A percentile compares a stretch with the other conserved stretches of the same genome.
These are phyloP conservation scores for Charina bottae DNA, from an alignment of 2,113 vertebrate species.

Conservation along the genomic window DNA sequence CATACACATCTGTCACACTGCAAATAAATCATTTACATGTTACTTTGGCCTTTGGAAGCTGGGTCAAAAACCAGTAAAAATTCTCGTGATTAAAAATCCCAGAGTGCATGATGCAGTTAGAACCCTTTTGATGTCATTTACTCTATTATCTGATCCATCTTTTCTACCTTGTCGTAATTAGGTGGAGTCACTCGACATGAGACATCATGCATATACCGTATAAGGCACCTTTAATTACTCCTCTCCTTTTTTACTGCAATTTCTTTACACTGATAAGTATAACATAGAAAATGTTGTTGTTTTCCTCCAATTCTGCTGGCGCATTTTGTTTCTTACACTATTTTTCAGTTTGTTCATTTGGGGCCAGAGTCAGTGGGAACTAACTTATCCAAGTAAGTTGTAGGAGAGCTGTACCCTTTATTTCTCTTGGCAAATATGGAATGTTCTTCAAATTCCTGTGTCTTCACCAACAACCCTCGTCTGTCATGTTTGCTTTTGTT, in stretches of 20 bases:
- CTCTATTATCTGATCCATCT: background rate
- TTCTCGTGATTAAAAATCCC: background rate
- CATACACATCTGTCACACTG: background rate
- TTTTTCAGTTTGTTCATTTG: background rate
- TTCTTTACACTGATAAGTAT: background rate
- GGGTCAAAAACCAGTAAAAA: background rate
- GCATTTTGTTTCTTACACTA: background rate
- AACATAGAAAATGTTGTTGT: constrained; percentile 9
- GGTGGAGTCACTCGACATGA: background rate
- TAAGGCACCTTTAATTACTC: background rate
- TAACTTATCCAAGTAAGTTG: background rate
- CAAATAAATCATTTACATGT: constrained; percentile 30
- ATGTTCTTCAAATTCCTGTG: background rate
- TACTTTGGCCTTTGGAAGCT: constrained; percentile 39
- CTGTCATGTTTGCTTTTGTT: constrained; percentile 18
- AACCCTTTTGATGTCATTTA: background rate
- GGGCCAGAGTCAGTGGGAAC: background rate
- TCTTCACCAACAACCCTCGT: background rate
- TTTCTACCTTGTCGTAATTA: background rate
- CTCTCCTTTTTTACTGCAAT: background rate
- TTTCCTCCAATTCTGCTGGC: background rate
- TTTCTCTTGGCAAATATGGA: background rate
- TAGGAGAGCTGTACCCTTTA: background rate
- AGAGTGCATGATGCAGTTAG: constrained; percentile 2
- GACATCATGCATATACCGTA: background rate